Evolutionary conservation across 2,113 vertebrate species (phyloP).

Genomic region (Neogale vison): DNA sequence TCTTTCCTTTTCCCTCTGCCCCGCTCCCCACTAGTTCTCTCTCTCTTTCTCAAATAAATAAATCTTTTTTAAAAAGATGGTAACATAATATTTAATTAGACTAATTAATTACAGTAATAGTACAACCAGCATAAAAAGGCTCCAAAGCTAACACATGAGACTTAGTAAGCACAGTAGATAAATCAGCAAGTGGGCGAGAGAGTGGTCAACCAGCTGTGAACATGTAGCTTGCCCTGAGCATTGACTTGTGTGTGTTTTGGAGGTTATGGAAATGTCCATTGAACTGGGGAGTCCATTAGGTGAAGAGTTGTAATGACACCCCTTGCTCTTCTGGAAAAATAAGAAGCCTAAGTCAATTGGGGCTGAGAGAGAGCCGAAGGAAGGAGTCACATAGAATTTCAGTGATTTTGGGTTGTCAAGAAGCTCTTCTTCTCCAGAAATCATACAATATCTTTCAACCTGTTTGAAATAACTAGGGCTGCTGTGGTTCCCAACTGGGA

Average conservation of each 20-base stretch:
- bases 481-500: background rate
- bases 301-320: background rate
- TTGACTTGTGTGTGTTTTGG: background rate
- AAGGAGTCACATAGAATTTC: background rate
- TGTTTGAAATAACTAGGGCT: background rate
- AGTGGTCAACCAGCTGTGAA: too few species aligned
- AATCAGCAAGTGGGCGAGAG: background rate
- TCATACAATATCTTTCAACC: background rate
- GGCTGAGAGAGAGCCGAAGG: background rate
- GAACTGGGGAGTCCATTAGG: background rate
- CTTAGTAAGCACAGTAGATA: background rate
- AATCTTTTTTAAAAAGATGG: background rate
- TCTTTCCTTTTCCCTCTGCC: background rate
- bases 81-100: background rate
- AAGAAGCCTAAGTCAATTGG: background rate
- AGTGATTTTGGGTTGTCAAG: background rate
- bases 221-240: background rate
- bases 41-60: background rate
- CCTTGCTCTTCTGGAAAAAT: background rate
- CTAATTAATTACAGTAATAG: background rate
- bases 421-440: background rate
- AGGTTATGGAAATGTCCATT: background rate
- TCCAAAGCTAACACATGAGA: background rate
- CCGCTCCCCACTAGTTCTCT: background rate
- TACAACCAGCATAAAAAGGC: background rate